phyloP scores from a whole-genome alignment of 2,113 vertebrate genomes.

The Oncorhynchus nerka region DNA sequence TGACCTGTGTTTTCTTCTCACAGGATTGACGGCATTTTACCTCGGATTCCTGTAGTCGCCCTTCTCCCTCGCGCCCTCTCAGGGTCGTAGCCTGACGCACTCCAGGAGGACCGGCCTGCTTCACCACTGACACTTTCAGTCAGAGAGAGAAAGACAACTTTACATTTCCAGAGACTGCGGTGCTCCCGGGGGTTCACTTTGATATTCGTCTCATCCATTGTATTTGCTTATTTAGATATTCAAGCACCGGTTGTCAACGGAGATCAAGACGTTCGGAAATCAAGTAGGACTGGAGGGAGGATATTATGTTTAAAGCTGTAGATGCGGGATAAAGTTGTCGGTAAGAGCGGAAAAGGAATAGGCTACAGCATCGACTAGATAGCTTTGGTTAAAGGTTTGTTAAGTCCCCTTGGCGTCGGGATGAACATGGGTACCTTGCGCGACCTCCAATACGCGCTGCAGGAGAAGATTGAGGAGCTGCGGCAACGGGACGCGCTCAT shows the following conservation, averaged over 20 bases:
- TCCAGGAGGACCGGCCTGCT: constrained; percentile 51
- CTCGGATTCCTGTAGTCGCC: constrained; percentile 71
- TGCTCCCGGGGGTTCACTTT: constrained; percentile 46
- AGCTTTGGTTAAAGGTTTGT: constrained; percentile 74
- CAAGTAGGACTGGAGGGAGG: background rate
- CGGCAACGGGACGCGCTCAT: constrained; percentile 96
- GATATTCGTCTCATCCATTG: constrained; percentile 7
- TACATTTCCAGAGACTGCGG: constrained; percentile 38
- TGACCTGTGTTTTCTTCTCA: background rate
- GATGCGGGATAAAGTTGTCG: constrained; percentile 66
- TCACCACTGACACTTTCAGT: constrained; percentile 28
- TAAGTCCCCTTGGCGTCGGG: constrained; percentile 52
- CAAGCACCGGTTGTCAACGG: background rate
- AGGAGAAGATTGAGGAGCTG: constrained; percentile 99
- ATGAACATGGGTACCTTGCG: constrained; percentile 92
- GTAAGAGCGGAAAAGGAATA: constrained; percentile 49
- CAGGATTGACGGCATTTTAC: constrained; percentile 59
- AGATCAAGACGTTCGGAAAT: constrained; percentile 21
- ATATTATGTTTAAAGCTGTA: constrained; percentile 35
- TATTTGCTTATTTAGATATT: constrained; percentile 23
- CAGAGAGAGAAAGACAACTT: constrained; percentile 55
- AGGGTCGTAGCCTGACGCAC: constrained; percentile 66
- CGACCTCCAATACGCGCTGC: constrained; percentile 97
- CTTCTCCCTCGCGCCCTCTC: constrained; percentile 59
- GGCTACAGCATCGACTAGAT: constrained; percentile 25